Base-by-base conservation (phyloP, 2,888 invertebrate genomes). In the Lasioglossum malachurum region DNA sequence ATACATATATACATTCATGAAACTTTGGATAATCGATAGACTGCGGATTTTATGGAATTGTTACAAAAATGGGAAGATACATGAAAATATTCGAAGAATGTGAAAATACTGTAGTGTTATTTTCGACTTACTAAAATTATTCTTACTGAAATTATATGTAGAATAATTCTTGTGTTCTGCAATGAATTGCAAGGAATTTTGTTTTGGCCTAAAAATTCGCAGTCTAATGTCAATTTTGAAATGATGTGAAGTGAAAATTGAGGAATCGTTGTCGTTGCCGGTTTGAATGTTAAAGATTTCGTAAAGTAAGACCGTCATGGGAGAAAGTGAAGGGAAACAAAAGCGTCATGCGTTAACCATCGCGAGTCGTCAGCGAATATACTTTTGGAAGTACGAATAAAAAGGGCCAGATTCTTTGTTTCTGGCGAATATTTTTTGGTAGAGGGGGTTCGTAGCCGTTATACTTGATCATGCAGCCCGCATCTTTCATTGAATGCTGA, bases 401-500 rank as follows among this genome's bases (percentile, higher is more conserved):
- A 46, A 83, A 46, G 80, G 64, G 38, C 69, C 75, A 27, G 23
- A 53, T 72, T 82, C 80, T 86, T 86, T 75, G 31, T 49, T 71
- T 72, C 80, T 80, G 75, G 31, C 16, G 75, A 82, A 78, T 83
- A 44, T 83, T 31, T 14, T 16, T 57, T 23, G 60, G 7, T 5
- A 1, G 2, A 27, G 27, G 60, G 76, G 75, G 38, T 0, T 53
- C 3, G 14, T 38, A 16, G 78, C 78, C 80, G 86, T 87, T 87
- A 87, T 12, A 41, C 46, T 64, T 60, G 74, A 64, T 71, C 71
- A 23, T 60, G 23, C 38, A 75, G 64, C 84, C 87, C 81, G 84
- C 81, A 87, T 81, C 80, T 87, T 82, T 78, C 72, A 84, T 82
- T 53, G 74, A 49, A 74, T 46, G 72, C 60, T 44, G 73, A 35